A percentile compares a stretch with the other conserved stretches of the same genome.
phyloP scores from a whole-genome alignment of 2,888 invertebrate species.

The Hybos culiciformis region DNA sequence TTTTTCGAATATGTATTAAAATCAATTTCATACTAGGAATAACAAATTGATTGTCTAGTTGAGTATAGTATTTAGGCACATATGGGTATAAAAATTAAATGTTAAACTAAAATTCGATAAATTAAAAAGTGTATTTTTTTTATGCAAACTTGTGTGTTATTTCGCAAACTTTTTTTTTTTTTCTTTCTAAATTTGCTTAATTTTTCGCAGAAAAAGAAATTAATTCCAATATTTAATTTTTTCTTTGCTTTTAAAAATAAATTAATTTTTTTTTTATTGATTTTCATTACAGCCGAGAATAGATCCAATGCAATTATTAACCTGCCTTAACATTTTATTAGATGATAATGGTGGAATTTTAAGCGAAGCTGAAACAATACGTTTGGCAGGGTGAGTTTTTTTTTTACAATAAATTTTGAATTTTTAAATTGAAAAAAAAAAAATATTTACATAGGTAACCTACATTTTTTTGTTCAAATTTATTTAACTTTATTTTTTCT shows the following conservation, averaged over 20 bases:
- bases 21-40: too few relatives aligned
- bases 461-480: slow-evolving; percentile 7
- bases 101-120: too few relatives aligned
- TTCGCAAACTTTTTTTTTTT: too few relatives aligned
- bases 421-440: background rate
- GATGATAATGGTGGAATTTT: slow-evolving; percentile 76
- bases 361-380: slow-evolving; percentile 72
- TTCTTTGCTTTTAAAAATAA: slow-evolving; percentile 2
- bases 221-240: background rate
- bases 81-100: too few relatives aligned
- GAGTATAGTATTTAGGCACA: too few relatives aligned
- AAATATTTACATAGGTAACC: background rate
- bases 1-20: too few relatives aligned
- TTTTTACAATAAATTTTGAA: slow-evolving; percentile 6
- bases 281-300: slow-evolving; percentile 71
- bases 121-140: too few relatives aligned
- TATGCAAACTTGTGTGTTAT: too few relatives aligned
- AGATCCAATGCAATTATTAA: slow-evolving; percentile 76
- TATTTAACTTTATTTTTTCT: background rate
- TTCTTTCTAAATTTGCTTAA: too few relatives aligned
- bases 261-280: slow-evolving; percentile 15
- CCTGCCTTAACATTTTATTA: slow-evolving; percentile 75
- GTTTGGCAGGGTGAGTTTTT: slow-evolving; percentile 75
- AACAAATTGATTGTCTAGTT: too few relatives aligned
- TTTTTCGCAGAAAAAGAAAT: too few relatives aligned